Conservation (phyloP, 2,113 vertebrate species). For the Tupaia chinensis region DNA sequence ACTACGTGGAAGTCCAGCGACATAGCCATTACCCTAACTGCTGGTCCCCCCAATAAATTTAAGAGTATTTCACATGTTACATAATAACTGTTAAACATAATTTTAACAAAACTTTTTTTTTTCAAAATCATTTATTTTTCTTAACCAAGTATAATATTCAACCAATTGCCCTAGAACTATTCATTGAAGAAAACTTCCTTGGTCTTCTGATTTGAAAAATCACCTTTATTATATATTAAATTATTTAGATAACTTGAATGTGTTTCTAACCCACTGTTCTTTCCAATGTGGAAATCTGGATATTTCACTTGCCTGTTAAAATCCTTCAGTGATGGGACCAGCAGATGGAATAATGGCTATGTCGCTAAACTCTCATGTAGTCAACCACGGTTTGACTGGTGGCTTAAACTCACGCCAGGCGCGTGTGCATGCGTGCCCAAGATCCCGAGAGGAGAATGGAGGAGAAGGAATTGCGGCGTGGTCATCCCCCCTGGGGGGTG, state of each 20-base stretch:
- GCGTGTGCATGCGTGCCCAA: too few relatives aligned
- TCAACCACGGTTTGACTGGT: too few relatives aligned
- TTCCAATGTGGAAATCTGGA: constrained; percentile 17
- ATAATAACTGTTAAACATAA: not conserved
- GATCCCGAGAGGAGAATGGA: too few relatives aligned
- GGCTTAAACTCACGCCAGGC: too few relatives aligned
- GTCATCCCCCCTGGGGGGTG: too few relatives aligned
- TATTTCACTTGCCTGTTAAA: not conserved
- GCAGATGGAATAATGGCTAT: too few relatives aligned
- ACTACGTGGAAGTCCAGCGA: too few relatives aligned
- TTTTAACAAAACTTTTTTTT: not conserved
- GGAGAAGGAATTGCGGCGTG: too few relatives aligned
- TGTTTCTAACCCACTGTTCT: not conserved
- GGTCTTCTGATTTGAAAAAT: not conserved
- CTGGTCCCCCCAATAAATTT: not conserved
- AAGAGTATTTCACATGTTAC: not conserved
- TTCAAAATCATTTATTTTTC: constrained; percentile 4
- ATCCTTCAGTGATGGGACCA: not conserved
- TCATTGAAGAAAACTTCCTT: constrained; percentile 15
- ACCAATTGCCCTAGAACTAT: not conserved
- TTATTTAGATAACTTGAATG: not conserved
- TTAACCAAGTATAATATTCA: not conserved
- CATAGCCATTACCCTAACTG: too few relatives aligned
- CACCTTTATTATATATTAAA: constrained; percentile 5
- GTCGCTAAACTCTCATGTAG: too few relatives aligned